Evolutionary conservation across 2,888 invertebrate species (phyloP), one percentile per base, ranked within the genome.

Genomic region (Leistus spinibarbis): DNA sequence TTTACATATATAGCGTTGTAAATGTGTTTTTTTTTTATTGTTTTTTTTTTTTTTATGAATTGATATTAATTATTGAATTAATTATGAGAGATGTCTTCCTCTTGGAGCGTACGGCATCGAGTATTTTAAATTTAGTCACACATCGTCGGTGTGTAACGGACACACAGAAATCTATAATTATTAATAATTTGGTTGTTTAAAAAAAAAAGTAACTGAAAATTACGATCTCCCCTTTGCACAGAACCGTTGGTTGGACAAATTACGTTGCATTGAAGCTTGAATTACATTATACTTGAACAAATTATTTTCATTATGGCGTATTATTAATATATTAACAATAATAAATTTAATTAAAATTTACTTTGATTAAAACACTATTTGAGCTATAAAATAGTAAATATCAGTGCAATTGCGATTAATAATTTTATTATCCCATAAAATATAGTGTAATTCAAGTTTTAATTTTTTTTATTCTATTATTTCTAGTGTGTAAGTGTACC

Each of bases 21-120:
- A 65, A 71, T 71, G 71, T 71, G 71, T 71, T 71, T 65, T 71
- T 71, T 27, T 65, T 23, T 22, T 65, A 40, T 66, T 66, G 53
- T 40, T 66, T 66, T n/a, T n/a, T n/a, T n/a, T n/a, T n/a, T n/a
- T n/a, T n/a, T n/a, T n/a, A n/a, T n/a, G n/a, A n/a, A n/a, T n/a
- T n/a, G n/a, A n/a, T n/a, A 65, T 66, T 66, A 40, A 66, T 65
- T 27, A 27, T 16, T 27, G 17, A 66, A 66, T 56, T 65, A 63
- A 63, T 65, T 60, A 56, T 66, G 72, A 73, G 72, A 72, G 72
- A 73, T 73, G 72, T 73, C 72, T 73, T 73, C 72, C 72, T 64
- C 69, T 27, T 19, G 53, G 63, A 62, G 70, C 20, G 69, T 72
- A 72, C 66, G 72, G 72, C 72, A 72, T 72, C 72, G 72, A 57